Base-by-base conservation (phyloP, 2,888 invertebrate species). In the Tachina fera region DNA sequence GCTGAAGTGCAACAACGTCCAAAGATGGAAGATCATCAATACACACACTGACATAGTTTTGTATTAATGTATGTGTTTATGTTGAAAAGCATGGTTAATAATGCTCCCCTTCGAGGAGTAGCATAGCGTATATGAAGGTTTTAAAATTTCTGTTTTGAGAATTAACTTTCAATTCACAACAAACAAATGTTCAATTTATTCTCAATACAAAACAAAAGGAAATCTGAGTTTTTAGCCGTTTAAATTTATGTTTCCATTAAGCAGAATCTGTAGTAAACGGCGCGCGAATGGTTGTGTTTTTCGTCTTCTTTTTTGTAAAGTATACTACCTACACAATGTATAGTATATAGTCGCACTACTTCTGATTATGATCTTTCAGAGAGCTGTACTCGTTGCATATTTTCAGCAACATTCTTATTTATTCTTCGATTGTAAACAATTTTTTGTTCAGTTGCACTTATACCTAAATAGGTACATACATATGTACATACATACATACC, bases 341-440 rank as follows among this genome's bases (percentile, higher is more conserved):
- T n/a, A n/a, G n/a, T n/a, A n/a, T n/a, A 6, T 31, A 31, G 81
- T 77, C 84, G 71, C 70, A 43, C 74, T 45, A 53, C 60, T 58
- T 58, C 72, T 61, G 81, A 85, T 85, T 77, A 77, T 56, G 53
- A 80, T 84, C 75, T 80, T 71, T 51, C 43, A 14, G 45, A 61
- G 81, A 53, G 72, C n/a, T 58, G 45, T 76, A 47, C 61, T 75
- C 13, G 60, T 72, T 41, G 41, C 41, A 67, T 74, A 74, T 41
- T 49, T 51, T 51, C 41, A 68, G 61, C 75, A 70, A 70, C 53
- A 61, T 41, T 70, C n/a, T 82, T 70, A 43, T 58, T 53, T 45
- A 47, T 53, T 53, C n/a, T 79, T 53, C 41, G 19, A 39, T 63
- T 68, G 56, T 63, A 79, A 79, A 79, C 19, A 79, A 49, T 71